Base-by-base conservation (phyloP, 2,888 invertebrate species). In the Nomada flava region DNA sequence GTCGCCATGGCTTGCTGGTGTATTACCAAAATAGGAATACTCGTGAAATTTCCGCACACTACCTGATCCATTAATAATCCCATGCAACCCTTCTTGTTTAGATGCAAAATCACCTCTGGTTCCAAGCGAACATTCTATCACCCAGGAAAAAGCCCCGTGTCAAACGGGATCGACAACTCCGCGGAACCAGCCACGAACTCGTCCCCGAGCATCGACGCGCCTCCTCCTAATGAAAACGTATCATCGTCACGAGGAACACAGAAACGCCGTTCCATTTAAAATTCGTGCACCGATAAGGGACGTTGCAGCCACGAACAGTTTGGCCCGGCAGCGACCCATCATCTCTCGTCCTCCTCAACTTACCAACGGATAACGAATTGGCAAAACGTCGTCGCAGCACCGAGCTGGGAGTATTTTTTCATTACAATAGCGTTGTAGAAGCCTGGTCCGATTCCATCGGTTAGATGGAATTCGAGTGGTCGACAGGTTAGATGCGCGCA, bases 401-500 rank as follows among this genome's bases (percentile, higher is more conserved):
- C 69, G 82, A 73, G 36, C 70, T 68, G 72, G 70, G 53, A n/a
- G 73, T 82, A 82, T 85, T 85, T 84, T 85, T 84, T 82, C 79
- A 84, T 85, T 85, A 84, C 76, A 26, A 23, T 10, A 10, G 55
- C 20, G 11, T 36, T 36, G 36, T 36, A 36, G 36, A 5, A 80
- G 84, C 60, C 75, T 44, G 42, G 74, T 83, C 68, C 71, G 59
- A 78, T 78, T 62, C 76, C 80, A 81, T 84, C 79, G 79, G 62
- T 59, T 77, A 70, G 85, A 84, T 60, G 82, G 76, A 77, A 84
- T 83, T 57, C 83, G 72, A 26, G 65, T 57, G 65, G 65, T 63
- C 63, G 85, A 85, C 85, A 84, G 84, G 74, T 85, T 79, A 84
- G 83, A 86, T 85, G 81, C 83, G 77, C 84, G 74, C 86, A 82